Conservation (phyloP, 1,140 invertebrate genomes). For the Calephelis virginiensis region DNA sequence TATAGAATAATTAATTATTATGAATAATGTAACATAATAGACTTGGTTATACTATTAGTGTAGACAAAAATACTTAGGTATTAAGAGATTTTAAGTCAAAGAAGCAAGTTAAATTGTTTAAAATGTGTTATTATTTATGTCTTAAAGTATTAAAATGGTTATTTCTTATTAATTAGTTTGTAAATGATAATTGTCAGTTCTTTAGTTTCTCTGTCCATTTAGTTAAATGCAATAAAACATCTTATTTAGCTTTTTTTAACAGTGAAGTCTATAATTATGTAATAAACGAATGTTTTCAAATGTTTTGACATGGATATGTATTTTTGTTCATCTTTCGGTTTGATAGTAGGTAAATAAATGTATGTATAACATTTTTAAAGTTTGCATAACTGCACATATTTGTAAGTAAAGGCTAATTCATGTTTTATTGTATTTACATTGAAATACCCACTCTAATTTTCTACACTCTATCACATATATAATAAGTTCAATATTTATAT, state of each 20-base stretch:
- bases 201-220: slow-evolving; percentile 48
- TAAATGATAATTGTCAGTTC: slow-evolving; percentile 70
- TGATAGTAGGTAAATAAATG: slow-evolving; percentile 13
- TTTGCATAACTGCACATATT: slow-evolving; percentile 16
- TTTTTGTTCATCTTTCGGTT: not conserved
- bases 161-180: slow-evolving; percentile 79
- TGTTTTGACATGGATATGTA: slow-evolving; percentile 4
- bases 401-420: slow-evolving; percentile 23
- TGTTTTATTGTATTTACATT: slow-evolving; percentile 67
- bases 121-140: slow-evolving; percentile 79
- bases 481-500: slow-evolving; percentile 20
- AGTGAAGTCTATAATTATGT: not conserved
- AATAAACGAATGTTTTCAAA: slow-evolving; percentile 6
- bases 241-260: slow-evolving; percentile 10
- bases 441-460: slow-evolving; percentile 57
- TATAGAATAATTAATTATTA: slow-evolving; percentile 58
- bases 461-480: slow-evolving; percentile 66
- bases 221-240: slow-evolving; percentile 65
- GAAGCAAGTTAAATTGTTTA: slow-evolving; percentile 78
- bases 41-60: slow-evolving; percentile 76
- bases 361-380: slow-evolving; percentile 24
- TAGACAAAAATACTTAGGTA: slow-evolving; percentile 69
- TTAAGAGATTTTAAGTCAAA: slow-evolving; percentile 78
- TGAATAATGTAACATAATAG: slow-evolving; percentile 72
- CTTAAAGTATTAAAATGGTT: slow-evolving; percentile 78